These are phyloP conservation scores for Euplexia lucipara DNA, from an alignment of 2,888 invertebrate species.

Conservation along the genomic window DNA sequence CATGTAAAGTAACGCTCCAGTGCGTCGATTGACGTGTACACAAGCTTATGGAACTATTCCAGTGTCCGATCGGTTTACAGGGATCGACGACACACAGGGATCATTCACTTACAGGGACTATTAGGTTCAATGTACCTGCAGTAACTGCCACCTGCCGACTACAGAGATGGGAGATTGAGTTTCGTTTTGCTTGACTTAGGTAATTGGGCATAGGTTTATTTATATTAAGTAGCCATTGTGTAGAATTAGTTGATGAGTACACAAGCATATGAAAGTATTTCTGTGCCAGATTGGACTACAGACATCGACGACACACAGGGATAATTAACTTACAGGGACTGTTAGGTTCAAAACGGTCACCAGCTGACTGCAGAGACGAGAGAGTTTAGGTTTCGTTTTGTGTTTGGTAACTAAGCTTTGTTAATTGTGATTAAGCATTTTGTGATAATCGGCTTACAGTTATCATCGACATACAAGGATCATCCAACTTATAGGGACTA, in stretches of 20 bases:
- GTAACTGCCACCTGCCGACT: conserved; percentile 55
- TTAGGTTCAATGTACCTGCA: conserved; percentile 68
- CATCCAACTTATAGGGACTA: too few species aligned
- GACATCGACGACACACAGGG: conserved; percentile 64
- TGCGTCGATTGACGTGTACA: conserved; percentile 66
- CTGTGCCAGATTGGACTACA: conserved; percentile 68
- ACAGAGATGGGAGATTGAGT: conserved; percentile 19
- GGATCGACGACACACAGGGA: conserved; percentile 64
- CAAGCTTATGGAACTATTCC: conserved; percentile 69
- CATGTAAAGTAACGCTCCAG: conserved; percentile 57
- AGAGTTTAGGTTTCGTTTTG: conserved; percentile 18
- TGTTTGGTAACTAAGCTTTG: conserved; percentile 8
- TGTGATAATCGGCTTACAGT: too few species aligned
- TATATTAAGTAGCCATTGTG: too few species aligned
- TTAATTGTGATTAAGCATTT: too few species aligned
- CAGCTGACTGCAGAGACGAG: conserved; percentile 30
- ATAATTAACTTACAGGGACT: conserved; percentile 57
- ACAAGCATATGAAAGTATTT: conserved; percentile 60
- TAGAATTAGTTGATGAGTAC: conserved; percentile 3
- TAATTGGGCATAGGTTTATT: conserved; percentile 3
- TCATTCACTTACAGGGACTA: conserved; percentile 57
- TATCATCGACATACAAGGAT: too few species aligned
- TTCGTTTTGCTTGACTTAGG: conserved; percentile 7
- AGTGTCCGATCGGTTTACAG: conserved; percentile 68
- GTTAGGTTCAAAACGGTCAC: conserved; percentile 67